Conservation (phyloP, 1,140 invertebrate genomes). For the Penaeus chinensis region DNA sequence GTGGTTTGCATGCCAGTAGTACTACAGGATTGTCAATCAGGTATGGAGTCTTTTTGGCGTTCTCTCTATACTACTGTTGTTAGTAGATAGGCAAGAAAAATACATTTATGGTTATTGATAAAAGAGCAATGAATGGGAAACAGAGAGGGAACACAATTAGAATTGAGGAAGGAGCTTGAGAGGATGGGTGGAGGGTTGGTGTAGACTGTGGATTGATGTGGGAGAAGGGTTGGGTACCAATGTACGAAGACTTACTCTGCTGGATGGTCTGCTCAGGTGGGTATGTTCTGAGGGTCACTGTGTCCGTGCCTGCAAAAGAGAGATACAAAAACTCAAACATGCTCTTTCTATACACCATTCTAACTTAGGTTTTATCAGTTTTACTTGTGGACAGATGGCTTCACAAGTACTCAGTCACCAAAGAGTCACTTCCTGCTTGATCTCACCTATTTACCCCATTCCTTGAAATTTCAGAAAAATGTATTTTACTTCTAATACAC, state of each 20-base stretch:
- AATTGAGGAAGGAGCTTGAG: background rate
- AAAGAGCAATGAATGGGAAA: constrained; percentile 24
- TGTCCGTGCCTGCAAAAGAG: constrained; percentile 57
- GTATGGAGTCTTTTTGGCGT: background rate
- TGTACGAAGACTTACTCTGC: constrained; percentile 79
- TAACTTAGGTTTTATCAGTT: too few relatives aligned
- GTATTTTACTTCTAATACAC: too few relatives aligned
- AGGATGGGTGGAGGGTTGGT: constrained; percentile 28
- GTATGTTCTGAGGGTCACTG: constrained; percentile 79
- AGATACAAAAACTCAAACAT: background rate
- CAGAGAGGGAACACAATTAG: background rate
- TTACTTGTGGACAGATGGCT: too few relatives aligned
- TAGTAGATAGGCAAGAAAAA: constrained; percentile 1
- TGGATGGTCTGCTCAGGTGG: constrained; percentile 81
- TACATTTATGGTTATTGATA: constrained; percentile 3
- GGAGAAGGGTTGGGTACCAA: constrained; percentile 29
- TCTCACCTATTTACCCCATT: too few relatives aligned
- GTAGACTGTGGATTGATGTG: constrained; percentile 8
- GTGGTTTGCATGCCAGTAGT: constrained; percentile 3
- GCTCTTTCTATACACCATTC: too few relatives aligned
- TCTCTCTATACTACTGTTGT: too few relatives aligned
- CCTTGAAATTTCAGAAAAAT: too few relatives aligned
- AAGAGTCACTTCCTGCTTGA: too few relatives aligned
- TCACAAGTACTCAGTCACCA: too few relatives aligned
- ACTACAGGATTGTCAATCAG: constrained; percentile 22